Evolutionary conservation across 2,888 invertebrate species (phyloP).

Genomic region (Alviniconcha strummeri): DNA sequence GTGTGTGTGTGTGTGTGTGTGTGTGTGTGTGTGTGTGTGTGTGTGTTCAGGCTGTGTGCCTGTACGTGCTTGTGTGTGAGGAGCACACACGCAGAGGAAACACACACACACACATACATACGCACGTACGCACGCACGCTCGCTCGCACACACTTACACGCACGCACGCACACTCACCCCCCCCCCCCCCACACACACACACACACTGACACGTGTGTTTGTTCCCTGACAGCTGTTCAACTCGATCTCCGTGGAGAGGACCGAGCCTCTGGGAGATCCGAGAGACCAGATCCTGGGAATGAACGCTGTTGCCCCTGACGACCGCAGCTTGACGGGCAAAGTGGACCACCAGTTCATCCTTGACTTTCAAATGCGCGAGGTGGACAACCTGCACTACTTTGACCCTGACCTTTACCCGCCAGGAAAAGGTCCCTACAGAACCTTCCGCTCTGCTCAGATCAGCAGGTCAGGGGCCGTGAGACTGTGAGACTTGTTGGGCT

Average conservation of each 20-base stretch:
- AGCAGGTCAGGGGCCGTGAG: constrained; percentile 79
- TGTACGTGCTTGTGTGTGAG: too few species aligned
- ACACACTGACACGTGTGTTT: too few species aligned
- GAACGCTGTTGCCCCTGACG: constrained; percentile 56
- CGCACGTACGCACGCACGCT: too few species aligned
- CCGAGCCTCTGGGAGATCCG: constrained; percentile 84
- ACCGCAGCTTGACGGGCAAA: constrained; percentile 63
- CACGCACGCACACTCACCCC: too few species aligned
- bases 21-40: too few species aligned
- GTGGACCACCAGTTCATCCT: constrained; percentile 88
- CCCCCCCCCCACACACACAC: too few species aligned
- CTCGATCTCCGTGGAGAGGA: not conserved
- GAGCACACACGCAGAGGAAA: too few species aligned
- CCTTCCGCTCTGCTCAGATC: constrained; percentile 86
- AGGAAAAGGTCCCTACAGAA: constrained; percentile 71
- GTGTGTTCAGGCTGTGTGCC: too few species aligned
- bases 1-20: not conserved
- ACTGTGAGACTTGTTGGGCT: too few species aligned
- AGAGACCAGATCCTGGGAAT: constrained; percentile 61
- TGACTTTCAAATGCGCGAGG: constrained; percentile 89
- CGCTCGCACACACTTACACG: too few species aligned
- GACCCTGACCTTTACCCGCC: constrained; percentile 76
- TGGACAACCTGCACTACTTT: constrained; percentile 88
- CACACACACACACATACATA: too few species aligned
- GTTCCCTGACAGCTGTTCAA: not conserved